Conservation (phyloP, 2,113 vertebrate genomes). For the Morone saxatilis region DNA sequence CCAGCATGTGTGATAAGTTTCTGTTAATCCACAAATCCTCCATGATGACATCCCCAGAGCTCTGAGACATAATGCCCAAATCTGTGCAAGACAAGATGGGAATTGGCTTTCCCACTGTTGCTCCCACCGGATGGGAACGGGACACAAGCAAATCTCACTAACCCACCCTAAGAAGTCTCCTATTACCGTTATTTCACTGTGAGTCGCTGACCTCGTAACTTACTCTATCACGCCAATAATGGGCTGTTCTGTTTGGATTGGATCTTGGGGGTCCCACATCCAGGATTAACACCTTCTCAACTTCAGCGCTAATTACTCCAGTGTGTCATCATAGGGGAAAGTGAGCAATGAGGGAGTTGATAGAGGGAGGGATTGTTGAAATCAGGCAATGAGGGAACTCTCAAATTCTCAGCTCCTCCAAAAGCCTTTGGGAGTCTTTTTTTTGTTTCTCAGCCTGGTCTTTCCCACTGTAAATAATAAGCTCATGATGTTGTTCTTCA, state of each 20-base stretch:
- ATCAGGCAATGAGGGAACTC: conserved; percentile 28
- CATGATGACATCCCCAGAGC: conserved; percentile 52
- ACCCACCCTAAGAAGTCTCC: conserved; percentile 47
- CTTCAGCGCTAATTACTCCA: conserved; percentile 56
- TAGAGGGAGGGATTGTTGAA: conserved; percentile 39
- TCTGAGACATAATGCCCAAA: conserved; percentile 61
- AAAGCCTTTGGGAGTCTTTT: conserved; percentile 17
- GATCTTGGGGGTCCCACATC: conserved; percentile 42
- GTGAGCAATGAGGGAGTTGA: conserved; percentile 43
- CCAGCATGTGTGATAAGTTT: conserved; percentile 61
- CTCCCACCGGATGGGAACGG: conserved; percentile 62
- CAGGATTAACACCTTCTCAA: conserved; percentile 68
- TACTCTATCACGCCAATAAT: conserved; percentile 27
- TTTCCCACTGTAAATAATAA: conserved; percentile 7
- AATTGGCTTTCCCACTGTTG: conserved; percentile 61
- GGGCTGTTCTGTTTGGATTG: conserved; percentile 48
- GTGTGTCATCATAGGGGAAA: conserved; percentile 53
- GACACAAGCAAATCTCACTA: conserved; percentile 53
- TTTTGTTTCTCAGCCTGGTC: conserved; percentile 1
- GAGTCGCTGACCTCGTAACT: conserved; percentile 33
- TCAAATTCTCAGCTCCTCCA: conserved; percentile 21
- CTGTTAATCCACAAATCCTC: conserved; percentile 69
- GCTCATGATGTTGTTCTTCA: conserved; percentile 5
- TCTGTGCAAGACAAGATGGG: conserved; percentile 63
- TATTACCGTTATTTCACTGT: conserved; percentile 53